Evolutionary conservation across 2,888 invertebrate genomes (phyloP), one percentile per base, ranked within the genome.

Genomic region (Lamellibrachia columna): DNA sequence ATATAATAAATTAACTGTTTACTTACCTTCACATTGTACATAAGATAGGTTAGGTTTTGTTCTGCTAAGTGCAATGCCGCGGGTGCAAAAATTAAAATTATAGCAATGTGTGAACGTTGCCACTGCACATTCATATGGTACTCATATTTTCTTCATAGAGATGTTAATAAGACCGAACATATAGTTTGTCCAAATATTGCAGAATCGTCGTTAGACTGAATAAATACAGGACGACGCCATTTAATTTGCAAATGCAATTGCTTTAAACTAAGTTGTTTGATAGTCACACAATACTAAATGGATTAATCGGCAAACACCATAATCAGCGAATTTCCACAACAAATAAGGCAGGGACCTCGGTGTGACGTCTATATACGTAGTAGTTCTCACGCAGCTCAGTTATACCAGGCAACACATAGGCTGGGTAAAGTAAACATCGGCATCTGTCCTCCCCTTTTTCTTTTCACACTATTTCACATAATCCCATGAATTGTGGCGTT

Each of bases 401-500:
- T 22, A 4, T 75, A 75, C 75, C 75, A 3, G 75, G 75, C 75
- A 75, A 75, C 75, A 75, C 75, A 22, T 75, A 3, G 22, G 75
- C n/a, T 6, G n/a, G n/a, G 75, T n/a, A 15, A 75, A 11, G 75
- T 75, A 75, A 75, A 75, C 75, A 75, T 4, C 6, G 75, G 75
- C 75, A 75, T 75, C 75, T 75, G 75, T 75, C n/a, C 15, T 75
- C 75, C 6, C n/a, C 75, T 75, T 75, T 75, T 75, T 75, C 75
- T 75, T 75, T 75, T 75, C 75, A 75, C 75, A n/a, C 75, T 75
- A n/a, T 75, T 75, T 75, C 75, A n/a, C 75, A 75, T 75, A 75
- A 75, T 75, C 75, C 75, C 75, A 75, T 75, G 75, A 75, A 75
- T 75, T 75, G 75, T 15, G 75, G n/a, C n/a, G 22, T 4, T 75